These are phyloP conservation scores for Brachionichthys hirsutus DNA, from an alignment of 2,113 vertebrate species.

Conservation along the genomic window DNA sequence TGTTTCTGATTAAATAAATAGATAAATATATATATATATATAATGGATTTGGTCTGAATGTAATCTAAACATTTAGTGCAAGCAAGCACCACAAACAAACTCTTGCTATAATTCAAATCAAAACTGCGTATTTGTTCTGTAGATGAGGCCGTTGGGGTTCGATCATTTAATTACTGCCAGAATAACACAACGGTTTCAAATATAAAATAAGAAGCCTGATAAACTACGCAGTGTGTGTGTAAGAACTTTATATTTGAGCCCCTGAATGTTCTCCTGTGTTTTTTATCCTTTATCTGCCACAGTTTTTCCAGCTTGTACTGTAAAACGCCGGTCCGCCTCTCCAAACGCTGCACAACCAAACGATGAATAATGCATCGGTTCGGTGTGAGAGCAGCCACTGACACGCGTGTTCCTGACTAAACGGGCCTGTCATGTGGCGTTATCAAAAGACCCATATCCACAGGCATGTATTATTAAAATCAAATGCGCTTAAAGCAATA, in stretches of 20 bases:
- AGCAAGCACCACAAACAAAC: constrained; percentile 11
- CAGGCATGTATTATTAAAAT: constrained; percentile 64
- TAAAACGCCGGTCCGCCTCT: constrained; percentile 58
- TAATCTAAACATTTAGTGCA: not conserved
- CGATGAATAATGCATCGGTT: constrained; percentile 70
- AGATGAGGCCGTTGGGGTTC: constrained; percentile 15
- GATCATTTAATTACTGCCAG: constrained; percentile 19
- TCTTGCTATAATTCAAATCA: constrained; percentile 16
- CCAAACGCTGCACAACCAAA: constrained; percentile 64
- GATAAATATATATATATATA: too few relatives aligned
- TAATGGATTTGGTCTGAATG: constrained; percentile 2
- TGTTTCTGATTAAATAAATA: constrained; percentile 2
- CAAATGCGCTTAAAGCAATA: constrained; percentile 28
- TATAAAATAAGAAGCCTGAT: not conserved
- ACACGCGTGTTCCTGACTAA: constrained; percentile 66
- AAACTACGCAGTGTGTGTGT: too few relatives aligned
- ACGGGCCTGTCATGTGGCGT: constrained; percentile 72
- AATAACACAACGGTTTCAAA: constrained; percentile 12
- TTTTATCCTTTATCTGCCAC: constrained; percentile 46
- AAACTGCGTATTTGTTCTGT: constrained; percentile 29
- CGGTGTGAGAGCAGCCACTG: constrained; percentile 57
- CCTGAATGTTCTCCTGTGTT: constrained; percentile 11
- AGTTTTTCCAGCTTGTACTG: constrained; percentile 52
- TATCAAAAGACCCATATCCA: constrained; percentile 66
- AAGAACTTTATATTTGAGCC: constrained; percentile 35